phyloP scores from a whole-genome alignment of 2,113 vertebrate genomes.

The Ctenodactylus gundi region DNA sequence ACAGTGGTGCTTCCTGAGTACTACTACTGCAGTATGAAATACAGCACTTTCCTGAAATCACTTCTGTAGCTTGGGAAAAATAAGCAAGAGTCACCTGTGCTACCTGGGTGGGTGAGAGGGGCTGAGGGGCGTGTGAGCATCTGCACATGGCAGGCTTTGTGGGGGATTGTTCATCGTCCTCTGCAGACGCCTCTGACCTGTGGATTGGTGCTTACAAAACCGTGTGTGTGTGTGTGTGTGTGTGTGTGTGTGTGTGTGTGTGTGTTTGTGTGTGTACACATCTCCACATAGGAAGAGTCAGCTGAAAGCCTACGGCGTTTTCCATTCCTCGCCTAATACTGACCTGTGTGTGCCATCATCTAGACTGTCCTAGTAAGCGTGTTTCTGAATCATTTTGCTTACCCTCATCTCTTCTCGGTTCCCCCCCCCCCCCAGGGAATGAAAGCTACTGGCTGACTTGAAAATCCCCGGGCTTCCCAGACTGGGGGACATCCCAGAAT shows the following conservation, averaged over 20 bases:
- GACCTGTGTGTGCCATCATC: too few species aligned
- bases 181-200: not conserved
- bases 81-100: not conserved
- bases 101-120: too few species aligned
- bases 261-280: not conserved
- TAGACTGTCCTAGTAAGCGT: not conserved
- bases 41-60: not conserved
- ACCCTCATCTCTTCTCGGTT: not conserved
- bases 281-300: not conserved
- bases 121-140: too few species aligned
- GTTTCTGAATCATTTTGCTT: not conserved
- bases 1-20: not conserved
- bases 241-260: too few species aligned
- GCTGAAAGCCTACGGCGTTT: not conserved
- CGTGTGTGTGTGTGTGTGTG: too few species aligned
- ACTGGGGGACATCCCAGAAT: slow-evolving; percentile 38
- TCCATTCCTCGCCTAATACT: not conserved
- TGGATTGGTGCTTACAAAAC: not conserved
- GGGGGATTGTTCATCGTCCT: not conserved
- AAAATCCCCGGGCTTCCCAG: slow-evolving; percentile 41
- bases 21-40: not conserved
- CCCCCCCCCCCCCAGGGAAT: slow-evolving; percentile 76
- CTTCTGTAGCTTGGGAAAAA: not conserved
- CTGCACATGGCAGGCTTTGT: not conserved
- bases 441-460: slow-evolving; percentile 71